A percentile compares a stretch with the other conserved stretches of the same genome.
These are phyloP conservation scores for Onthophagus sagittarius DNA, from an alignment of 2,888 invertebrate genomes.

Conservation along the genomic window DNA sequence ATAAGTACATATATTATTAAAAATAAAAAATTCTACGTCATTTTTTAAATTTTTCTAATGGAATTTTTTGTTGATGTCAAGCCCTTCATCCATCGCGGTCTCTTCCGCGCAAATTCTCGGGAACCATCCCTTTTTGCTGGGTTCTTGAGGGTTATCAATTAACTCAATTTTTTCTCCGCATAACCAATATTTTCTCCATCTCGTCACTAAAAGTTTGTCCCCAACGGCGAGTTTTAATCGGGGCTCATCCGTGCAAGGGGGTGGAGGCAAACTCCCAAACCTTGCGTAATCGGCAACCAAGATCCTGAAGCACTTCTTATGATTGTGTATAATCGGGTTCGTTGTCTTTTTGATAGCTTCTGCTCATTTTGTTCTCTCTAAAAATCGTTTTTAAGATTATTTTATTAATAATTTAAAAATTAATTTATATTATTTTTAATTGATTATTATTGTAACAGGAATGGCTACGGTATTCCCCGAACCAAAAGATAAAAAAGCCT, in stretches of 20 bases:
- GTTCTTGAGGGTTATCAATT: conserved; percentile 34
- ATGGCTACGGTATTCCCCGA: conserved; percentile 76
- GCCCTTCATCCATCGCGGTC: conserved; percentile 36
- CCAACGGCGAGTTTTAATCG: conserved; percentile 68
- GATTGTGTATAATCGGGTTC: conserved; percentile 68
- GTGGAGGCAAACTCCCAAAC: conserved; percentile 62
- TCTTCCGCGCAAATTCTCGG: conserved; percentile 74
- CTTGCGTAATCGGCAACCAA: conserved; percentile 74
- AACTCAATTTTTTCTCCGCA: conserved; percentile 71
- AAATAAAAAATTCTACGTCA: too few species aligned
- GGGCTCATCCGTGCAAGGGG: conserved; percentile 86
- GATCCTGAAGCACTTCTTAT: conserved; percentile 63
- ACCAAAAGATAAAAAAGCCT: conserved; percentile 67
- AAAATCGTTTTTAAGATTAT: not conserved
- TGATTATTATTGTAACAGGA: too few species aligned
- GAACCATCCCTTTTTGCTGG: conserved; percentile 80
- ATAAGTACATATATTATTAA: too few species aligned
- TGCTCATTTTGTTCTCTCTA: conserved; percentile 86
- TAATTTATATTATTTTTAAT: not conserved
- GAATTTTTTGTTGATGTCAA: too few species aligned
- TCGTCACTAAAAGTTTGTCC: conserved; percentile 74
- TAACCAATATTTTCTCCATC: conserved; percentile 90
- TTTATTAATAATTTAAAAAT: not conserved
- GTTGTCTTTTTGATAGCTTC: conserved; percentile 77
- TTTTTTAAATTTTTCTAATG: too few species aligned